Evolutionary conservation across 2,888 invertebrate genomes (phyloP).

Genomic region (Drosophila pegasa): DNA sequence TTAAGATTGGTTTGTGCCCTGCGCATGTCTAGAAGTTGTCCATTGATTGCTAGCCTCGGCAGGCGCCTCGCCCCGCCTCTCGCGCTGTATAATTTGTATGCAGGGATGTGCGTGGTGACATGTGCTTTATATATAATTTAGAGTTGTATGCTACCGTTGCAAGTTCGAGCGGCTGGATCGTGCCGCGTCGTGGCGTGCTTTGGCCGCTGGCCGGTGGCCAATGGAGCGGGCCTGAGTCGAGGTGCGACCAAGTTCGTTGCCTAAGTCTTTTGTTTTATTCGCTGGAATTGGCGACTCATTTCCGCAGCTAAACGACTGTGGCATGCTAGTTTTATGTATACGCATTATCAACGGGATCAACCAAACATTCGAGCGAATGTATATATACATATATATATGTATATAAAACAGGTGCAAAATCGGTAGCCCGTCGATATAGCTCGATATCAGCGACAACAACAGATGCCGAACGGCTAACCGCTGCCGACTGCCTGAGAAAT

Average conservation of each 20-base stretch:
- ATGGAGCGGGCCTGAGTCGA: slow-evolving; percentile 42
- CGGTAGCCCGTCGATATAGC: slow-evolving; percentile 75
- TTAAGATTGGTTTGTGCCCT: slow-evolving; percentile 67
- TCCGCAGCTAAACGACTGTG: slow-evolving; percentile 68
- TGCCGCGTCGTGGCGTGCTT: slow-evolving; percentile 70
- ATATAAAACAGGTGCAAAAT: slow-evolving; percentile 71
- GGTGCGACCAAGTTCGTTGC: slow-evolving; percentile 61
- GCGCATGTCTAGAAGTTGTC: slow-evolving; percentile 70
- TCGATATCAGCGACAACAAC: slow-evolving; percentile 49
- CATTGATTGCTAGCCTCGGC: slow-evolving; percentile 53
- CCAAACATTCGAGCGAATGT: slow-evolving; percentile 49
- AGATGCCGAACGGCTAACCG: slow-evolving; percentile 40
- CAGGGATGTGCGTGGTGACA: slow-evolving; percentile 81
- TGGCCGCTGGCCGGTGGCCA: slow-evolving; percentile 70
- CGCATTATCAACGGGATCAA: slow-evolving; percentile 77
- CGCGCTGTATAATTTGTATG: slow-evolving; percentile 75
- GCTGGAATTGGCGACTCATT: slow-evolving; percentile 75
- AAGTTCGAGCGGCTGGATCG: slow-evolving; percentile 63
- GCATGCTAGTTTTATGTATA: slow-evolving; percentile 80
- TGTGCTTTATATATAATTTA: slow-evolving; percentile 84
- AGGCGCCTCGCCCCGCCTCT: slow-evolving; percentile 7
- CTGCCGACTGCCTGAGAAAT: slow-evolving; percentile 52
- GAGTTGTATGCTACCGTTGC: slow-evolving; percentile 73
- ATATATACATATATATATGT: background rate
- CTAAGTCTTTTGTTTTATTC: slow-evolving; percentile 70